Percentiles rank a stretch among this genome's conserved stretches.
These are phyloP conservation scores for Pao palembangensis DNA, from an alignment of 2,113 vertebrate genomes.

Conservation along the genomic window DNA sequence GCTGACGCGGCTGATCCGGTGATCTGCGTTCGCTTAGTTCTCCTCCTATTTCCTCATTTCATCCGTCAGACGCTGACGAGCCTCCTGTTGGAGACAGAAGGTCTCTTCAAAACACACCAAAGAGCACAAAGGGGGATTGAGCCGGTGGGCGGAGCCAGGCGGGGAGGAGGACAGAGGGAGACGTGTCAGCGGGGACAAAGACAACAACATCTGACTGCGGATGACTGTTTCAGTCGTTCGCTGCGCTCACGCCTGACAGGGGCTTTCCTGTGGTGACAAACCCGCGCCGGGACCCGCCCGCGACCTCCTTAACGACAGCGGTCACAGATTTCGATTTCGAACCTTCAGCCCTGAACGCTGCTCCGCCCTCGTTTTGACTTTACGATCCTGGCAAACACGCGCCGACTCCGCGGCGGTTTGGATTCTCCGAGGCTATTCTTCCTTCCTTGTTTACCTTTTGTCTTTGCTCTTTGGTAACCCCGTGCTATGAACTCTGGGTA, in stretches of 20 bases:
- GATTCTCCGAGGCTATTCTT: too few species aligned
- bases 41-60: conserved; percentile 9
- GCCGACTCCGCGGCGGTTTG: conserved; percentile 1
- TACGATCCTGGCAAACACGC: conserved; percentile 33
- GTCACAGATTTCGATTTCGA: too few species aligned
- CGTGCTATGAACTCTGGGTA: too few species aligned
- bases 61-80: conserved; percentile 17
- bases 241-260: conserved; percentile 24
- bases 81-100: conserved; percentile 34
- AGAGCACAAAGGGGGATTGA: conserved; percentile 47
- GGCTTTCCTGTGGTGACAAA: conserved; percentile 36
- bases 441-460: background rate
- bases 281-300: conserved; percentile 20
- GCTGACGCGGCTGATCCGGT: background rate
- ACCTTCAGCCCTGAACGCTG: too few species aligned
- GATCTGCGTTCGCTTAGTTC: background rate
- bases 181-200: conserved; percentile 56
- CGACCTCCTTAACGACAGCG: too few species aligned
- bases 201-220: conserved; percentile 54
- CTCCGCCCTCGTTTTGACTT: too few species aligned
- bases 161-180: conserved; percentile 45
- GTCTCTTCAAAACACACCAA: conserved; percentile 34
- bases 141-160: conserved; percentile 4
- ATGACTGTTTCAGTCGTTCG: conserved; percentile 51
- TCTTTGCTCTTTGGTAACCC: background rate